These are phyloP conservation scores for Pocillopora meandrina DNA, from an alignment of 92 coral and sea anemone species.

Conservation along the genomic window DNA sequence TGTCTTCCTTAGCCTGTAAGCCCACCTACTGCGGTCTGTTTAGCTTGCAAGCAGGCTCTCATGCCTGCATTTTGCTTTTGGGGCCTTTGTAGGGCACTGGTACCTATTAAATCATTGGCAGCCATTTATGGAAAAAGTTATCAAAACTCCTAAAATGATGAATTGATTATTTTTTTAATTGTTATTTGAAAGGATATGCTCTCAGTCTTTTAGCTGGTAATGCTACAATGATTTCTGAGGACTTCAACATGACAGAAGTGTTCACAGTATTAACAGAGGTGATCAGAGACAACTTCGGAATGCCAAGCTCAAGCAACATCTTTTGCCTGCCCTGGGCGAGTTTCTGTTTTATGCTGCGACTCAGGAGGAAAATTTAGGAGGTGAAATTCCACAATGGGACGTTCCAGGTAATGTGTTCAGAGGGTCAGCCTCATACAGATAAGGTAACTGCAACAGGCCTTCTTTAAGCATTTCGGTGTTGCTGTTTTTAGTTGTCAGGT, in stretches of 20 bases:
- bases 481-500: no score
- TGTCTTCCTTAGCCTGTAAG: no score
- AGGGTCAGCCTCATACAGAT: no score
- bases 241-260: slow-evolving; percentile 94
- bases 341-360: slow-evolving; percentile 98
- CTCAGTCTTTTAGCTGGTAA: slow-evolving; percentile 90
- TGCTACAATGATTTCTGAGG: slow-evolving; percentile 95
- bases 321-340: slow-evolving; percentile 95
- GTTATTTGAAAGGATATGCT: slow-evolving; percentile 56
- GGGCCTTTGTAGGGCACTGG: no score
- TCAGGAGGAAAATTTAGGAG: slow-evolving; percentile 90
- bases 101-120: no score
- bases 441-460: no score
- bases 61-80: no score
- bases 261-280: slow-evolving; percentile 88
- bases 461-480: no score
- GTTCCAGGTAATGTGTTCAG: slow-evolving; percentile 75
- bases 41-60: no score
- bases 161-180: not conserved
- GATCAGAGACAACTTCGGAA: slow-evolving; percentile 94
- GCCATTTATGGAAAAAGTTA: no score
- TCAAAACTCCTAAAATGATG: no score
- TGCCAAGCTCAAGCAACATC: slow-evolving; percentile 84
- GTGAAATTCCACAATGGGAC: slow-evolving; percentile 82
- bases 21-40: no score